Percentiles rank a stretch among this genome's conserved stretches.
These are phyloP conservation scores for Dendrolimus punctatus DNA, from an alignment of 1,140 invertebrate species.

Conservation along the genomic window DNA sequence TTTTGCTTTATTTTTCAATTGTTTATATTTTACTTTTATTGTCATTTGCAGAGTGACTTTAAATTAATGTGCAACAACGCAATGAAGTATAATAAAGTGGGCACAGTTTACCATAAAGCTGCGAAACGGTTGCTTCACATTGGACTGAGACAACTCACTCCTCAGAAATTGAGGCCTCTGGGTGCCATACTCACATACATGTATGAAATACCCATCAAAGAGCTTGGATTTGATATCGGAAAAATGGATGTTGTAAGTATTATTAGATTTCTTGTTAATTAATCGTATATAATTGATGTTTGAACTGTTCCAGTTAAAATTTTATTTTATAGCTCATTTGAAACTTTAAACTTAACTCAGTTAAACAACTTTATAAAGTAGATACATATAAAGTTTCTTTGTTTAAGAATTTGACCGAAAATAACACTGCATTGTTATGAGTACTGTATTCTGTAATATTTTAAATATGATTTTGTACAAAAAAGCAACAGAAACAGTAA, in stretches of 20 bases:
- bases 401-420: no score
- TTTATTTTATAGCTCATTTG: no score
- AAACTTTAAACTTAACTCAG: no score
- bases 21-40: slow-evolving; percentile 1
- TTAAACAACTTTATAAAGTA: no score
- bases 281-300: no score
- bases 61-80: slow-evolving; percentile 97
- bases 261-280: no score
- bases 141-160: slow-evolving; percentile 87
- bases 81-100: slow-evolving; percentile 96
- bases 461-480: no score
- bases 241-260: slow-evolving; percentile 70
- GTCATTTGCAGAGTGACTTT: slow-evolving; percentile 87
- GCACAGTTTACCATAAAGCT: slow-evolving; percentile 97
- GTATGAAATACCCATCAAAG: slow-evolving; percentile 85
- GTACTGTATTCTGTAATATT: no score
- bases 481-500: no score
- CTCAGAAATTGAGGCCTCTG: slow-evolving; percentile 86
- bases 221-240: slow-evolving; percentile 89
- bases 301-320: no score
- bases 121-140: slow-evolving; percentile 91
- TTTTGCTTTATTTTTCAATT: background rate
- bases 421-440: no score
- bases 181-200: slow-evolving; percentile 86
- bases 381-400: no score